Percentiles rank a stretch among this genome's conserved stretches.
These are phyloP conservation scores for Macrotrachela quadricornifera DNA, from an alignment of 1,140 invertebrate genomes.

Conservation along the genomic window DNA sequence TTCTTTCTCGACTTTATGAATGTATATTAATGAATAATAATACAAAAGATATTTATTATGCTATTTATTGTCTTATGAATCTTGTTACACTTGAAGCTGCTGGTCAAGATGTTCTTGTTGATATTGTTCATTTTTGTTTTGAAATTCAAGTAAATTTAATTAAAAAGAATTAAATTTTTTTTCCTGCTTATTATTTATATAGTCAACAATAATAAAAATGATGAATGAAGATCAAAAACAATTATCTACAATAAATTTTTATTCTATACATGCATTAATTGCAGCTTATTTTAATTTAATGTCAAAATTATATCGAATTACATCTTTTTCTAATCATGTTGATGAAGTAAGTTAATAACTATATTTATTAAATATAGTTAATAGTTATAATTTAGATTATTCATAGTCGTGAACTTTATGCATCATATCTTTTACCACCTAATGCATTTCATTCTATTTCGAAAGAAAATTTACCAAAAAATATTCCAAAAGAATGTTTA, in stretches of 20 bases:
- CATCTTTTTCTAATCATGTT: not conserved
- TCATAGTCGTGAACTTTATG: too few relatives aligned
- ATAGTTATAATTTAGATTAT: too few relatives aligned
- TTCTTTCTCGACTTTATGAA: slow-evolving; percentile 38
- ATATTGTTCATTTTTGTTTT: slow-evolving; percentile 57
- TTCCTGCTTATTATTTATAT: too few relatives aligned
- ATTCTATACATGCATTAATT: slow-evolving; percentile 55
- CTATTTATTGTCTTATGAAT: slow-evolving; percentile 70
- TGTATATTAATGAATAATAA: slow-evolving; percentile 53
- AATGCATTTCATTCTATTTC: too few relatives aligned
- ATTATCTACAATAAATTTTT: slow-evolving; percentile 39
- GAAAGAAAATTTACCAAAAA: not conserved
- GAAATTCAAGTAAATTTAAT: slow-evolving; percentile 31
- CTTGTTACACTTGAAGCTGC: slow-evolving; percentile 63
- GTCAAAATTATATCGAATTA: not conserved
- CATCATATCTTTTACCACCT: too few relatives aligned
- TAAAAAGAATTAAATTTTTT: slow-evolving; percentile 19
- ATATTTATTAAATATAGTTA: too few relatives aligned
- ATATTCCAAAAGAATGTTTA: slow-evolving; percentile 13
- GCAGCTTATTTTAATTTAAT: slow-evolving; percentile 42
- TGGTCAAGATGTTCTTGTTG: slow-evolving; percentile 59
- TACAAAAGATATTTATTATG: slow-evolving; percentile 57
- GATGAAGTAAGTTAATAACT: not conserved
- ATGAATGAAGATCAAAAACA: too few relatives aligned
- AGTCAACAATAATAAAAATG: too few relatives aligned